These are phyloP conservation scores for Ophion slaviceki DNA, from an alignment of 2,888 invertebrate species.

Conservation along the genomic window DNA sequence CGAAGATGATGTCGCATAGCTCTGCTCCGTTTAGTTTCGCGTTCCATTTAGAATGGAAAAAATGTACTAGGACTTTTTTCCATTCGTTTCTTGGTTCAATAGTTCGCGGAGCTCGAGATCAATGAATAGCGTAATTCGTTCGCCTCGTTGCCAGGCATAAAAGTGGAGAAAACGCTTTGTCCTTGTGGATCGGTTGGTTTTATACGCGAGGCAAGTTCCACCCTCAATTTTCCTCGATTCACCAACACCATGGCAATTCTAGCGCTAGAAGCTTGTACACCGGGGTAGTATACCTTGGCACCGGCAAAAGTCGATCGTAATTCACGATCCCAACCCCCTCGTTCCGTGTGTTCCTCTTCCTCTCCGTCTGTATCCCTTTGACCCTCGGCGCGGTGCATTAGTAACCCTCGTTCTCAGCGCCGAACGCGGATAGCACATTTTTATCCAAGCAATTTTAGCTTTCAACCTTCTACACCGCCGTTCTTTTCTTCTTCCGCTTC, in stretches of 20 bases:
- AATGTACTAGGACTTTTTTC: slow-evolving; percentile 21
- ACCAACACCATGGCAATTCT: slow-evolving; percentile 41
- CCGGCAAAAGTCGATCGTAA: slow-evolving; percentile 63
- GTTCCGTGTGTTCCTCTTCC: slow-evolving; percentile 31
- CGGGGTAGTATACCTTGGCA: slow-evolving; percentile 53
- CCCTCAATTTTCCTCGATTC: slow-evolving; percentile 64
- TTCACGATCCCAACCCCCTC: slow-evolving; percentile 53
- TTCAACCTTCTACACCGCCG: neutral
- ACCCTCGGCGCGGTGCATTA: slow-evolving; percentile 66
- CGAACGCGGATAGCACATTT: slow-evolving; percentile 71
- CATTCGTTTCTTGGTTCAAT: slow-evolving; percentile 44
- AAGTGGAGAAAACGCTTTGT: slow-evolving; percentile 63
- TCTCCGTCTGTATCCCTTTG: slow-evolving; percentile 46
- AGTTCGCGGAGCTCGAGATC: slow-evolving; percentile 62
- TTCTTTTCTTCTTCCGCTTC: slow-evolving; percentile 15
- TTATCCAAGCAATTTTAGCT: slow-evolving; percentile 72
- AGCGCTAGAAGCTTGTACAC: slow-evolving; percentile 45
- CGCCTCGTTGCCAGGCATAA: slow-evolving; percentile 63
- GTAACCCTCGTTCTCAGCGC: slow-evolving; percentile 69
- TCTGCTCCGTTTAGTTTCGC: slow-evolving; percentile 16
- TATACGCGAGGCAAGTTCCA: slow-evolving; percentile 48
- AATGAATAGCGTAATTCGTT: slow-evolving; percentile 60
- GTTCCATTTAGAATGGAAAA: slow-evolving; percentile 22
- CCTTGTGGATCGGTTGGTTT: slow-evolving; percentile 53
- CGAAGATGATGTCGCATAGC: neutral